Percentiles rank a stretch among this genome's conserved stretches.
phyloP scores from a whole-genome alignment of 2,113 vertebrate genomes.

The Pedetes capensis region DNA sequence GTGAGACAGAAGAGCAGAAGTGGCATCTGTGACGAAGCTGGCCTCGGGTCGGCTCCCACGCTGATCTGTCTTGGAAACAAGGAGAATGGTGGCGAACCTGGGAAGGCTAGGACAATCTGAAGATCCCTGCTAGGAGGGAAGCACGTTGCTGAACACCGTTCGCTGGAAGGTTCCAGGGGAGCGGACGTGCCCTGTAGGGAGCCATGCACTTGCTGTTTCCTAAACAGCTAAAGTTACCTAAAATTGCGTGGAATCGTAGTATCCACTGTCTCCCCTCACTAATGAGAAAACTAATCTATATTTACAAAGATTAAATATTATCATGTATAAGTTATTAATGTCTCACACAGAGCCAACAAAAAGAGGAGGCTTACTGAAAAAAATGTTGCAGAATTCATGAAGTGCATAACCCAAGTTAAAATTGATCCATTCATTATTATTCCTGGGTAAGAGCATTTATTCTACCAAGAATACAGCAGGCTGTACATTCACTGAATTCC shows the following conservation, averaged over 20 bases:
- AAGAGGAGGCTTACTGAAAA: background rate
- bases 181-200: background rate
- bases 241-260: background rate
- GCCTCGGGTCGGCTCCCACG: too few species aligned
- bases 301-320: background rate
- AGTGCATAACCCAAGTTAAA: background rate
- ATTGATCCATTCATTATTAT: background rate
- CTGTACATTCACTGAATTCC: background rate
- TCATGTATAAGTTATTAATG: background rate
- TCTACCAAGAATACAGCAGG: background rate
- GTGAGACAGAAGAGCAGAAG: fast-evolving
- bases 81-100: background rate
- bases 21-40: background rate
- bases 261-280: too few species aligned
- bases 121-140: background rate
- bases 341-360: background rate
- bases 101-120: background rate
- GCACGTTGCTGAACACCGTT: background rate
- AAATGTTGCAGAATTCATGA: background rate
- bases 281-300: background rate
- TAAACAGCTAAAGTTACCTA: background rate
- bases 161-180: background rate
- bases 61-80: background rate
- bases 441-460: background rate
- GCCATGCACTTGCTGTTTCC: background rate